These are phyloP conservation scores for Aratinga solstitialis DNA, from an alignment of 2,797 vertebrate genomes.

Conservation along the genomic window DNA sequence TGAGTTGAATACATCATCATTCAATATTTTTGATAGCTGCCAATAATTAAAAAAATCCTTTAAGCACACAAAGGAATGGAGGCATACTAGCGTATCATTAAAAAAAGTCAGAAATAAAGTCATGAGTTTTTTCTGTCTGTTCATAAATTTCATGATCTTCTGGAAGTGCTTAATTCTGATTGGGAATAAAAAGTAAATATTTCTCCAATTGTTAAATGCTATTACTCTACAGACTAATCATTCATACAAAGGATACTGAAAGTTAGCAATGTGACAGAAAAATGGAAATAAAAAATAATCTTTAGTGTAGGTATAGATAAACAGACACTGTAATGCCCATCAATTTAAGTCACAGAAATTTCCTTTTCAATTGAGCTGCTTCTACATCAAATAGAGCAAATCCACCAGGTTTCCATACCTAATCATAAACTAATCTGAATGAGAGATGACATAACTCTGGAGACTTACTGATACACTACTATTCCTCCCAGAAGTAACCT, in stretches of 20 bases:
- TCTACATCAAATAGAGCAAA: background rate
- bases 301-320: background rate
- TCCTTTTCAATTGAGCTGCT: background rate
- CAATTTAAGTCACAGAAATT: background rate
- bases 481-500: background rate
- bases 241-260: background rate
- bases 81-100: background rate
- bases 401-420: background rate
- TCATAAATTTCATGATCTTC: background rate
- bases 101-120: background rate
- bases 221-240: background rate
- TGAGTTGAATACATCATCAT: background rate
- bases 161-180: background rate
- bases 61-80: background rate
- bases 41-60: background rate
- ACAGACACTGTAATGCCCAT: background rate
- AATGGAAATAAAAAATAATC: background rate
- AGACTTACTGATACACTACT: background rate
- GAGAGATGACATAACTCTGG: background rate
- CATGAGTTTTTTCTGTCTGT: background rate
- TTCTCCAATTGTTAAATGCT: background rate
- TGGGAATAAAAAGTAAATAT: background rate
- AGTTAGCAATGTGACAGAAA: background rate
- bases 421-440: background rate
- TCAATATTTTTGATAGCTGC: background rate